Evolutionary conservation across 2,113 vertebrate genomes (phyloP).

Genomic region (Prinia subflava): DNA sequence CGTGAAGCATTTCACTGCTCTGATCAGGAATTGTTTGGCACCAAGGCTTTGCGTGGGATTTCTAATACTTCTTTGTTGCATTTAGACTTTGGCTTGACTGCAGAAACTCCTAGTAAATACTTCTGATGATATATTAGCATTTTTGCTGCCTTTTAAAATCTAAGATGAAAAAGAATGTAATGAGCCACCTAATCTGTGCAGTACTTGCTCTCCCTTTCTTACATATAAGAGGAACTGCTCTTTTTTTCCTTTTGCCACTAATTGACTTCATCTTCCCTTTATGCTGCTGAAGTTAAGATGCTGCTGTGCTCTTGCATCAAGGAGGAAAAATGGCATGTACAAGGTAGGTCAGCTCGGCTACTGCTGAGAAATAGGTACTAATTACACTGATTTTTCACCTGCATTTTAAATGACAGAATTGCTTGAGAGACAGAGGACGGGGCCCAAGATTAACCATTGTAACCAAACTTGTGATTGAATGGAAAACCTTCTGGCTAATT

Average conservation of each 20-base stretch:
- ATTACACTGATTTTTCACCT: neutral
- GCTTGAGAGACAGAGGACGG: neutral
- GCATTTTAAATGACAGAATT: neutral
- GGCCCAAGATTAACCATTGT: neutral
- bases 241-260: neutral
- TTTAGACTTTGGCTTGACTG: neutral
- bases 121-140: neutral
- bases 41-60: neutral
- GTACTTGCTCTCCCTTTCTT: neutral
- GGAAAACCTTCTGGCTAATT: neutral
- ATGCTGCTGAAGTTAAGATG: neutral
- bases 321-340: neutral
- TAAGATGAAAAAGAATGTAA: conserved; percentile 21
- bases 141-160: conserved; percentile 26
- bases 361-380: neutral
- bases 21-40: neutral
- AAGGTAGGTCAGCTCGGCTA: neutral
- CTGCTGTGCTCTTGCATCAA: neutral
- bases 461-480: neutral
- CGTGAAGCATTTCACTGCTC: neutral
- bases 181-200: neutral
- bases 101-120: neutral
- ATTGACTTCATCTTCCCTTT: neutral
- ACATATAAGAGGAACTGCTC: neutral
- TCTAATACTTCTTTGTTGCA: neutral